A percentile compares a stretch with the other conserved stretches of the same genome.
phyloP scores from a whole-genome alignment of 2,113 vertebrate genomes.

The Carassius gibelio region DNA sequence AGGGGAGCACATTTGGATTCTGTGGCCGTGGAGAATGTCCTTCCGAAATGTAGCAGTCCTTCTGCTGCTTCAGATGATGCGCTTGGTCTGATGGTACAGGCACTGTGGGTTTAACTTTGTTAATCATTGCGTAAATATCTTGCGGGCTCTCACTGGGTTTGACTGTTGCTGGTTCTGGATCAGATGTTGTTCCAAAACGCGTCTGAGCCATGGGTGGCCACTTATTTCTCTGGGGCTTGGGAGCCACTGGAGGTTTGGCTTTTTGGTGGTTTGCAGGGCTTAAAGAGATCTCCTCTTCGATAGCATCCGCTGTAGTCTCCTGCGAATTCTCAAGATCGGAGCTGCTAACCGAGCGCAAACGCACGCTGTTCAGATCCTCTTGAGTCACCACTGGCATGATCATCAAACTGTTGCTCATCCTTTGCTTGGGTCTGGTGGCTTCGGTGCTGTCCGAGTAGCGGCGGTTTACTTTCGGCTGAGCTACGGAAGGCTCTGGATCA shows the following conservation, averaged over 20 bases:
- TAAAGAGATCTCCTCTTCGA: slow-evolving; percentile 65
- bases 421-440: slow-evolving; percentile 74
- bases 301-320: slow-evolving; percentile 62
- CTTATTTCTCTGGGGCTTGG: slow-evolving; percentile 79
- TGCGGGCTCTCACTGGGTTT: slow-evolving; percentile 64
- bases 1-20: slow-evolving; percentile 56
- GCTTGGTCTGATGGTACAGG: slow-evolving; percentile 37
- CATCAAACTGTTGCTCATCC: slow-evolving; percentile 75
- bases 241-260: slow-evolving; percentile 80
- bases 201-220: slow-evolving; percentile 66
- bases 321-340: slow-evolving; percentile 73
- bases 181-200: slow-evolving; percentile 6
- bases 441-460: slow-evolving; percentile 83
- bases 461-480: slow-evolving; percentile 75
- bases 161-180: slow-evolving; percentile 55
- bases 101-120: slow-evolving; percentile 72
- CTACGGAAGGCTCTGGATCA: slow-evolving; percentile 72
- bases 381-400: slow-evolving; percentile 86
- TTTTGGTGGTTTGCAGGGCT: slow-evolving; percentile 67
- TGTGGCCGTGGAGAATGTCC: not conserved
- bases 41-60: not conserved
- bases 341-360: slow-evolving; percentile 81
- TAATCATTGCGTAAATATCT: slow-evolving; percentile 63
- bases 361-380: slow-evolving; percentile 82
- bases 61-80: slow-evolving; percentile 10